Evolutionary conservation across 2,888 invertebrate genomes (phyloP).

Genomic region (Caenorhabditis virilis): DNA sequence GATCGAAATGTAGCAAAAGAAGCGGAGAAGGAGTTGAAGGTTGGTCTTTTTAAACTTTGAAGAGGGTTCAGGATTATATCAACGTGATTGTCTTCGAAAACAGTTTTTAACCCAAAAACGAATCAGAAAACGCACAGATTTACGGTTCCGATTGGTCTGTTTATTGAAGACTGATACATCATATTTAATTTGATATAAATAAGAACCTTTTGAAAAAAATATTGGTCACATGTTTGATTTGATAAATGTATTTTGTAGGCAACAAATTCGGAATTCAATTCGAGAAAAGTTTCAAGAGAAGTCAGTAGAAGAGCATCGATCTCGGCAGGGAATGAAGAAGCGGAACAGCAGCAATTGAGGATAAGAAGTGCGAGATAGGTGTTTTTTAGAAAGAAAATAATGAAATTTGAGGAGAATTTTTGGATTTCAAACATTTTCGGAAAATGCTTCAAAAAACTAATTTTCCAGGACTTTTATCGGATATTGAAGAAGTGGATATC

Average conservation of each 20-base stretch:
- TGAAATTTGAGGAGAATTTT: conserved; percentile 2
- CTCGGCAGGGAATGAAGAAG: conserved; percentile 24
- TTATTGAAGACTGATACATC: no score
- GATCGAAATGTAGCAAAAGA: conserved; percentile 20
- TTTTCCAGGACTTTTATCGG: conserved; percentile 43
- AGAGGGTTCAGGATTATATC: no score
- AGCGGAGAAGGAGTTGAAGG: conserved; percentile 27
- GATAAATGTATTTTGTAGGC: no score
- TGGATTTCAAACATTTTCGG: background rate
- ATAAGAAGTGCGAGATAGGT: conserved; percentile 30
- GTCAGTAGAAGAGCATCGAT: conserved; percentile 27
- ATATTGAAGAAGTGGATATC: conserved; percentile 51
- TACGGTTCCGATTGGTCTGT: no score
- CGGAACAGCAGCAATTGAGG: conserved; percentile 29
- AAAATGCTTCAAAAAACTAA: no score
- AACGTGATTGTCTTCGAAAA: no score
- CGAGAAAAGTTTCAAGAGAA: conserved; percentile 34
- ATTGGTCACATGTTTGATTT: no score
- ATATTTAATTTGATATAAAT: no score
- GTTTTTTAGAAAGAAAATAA: no score
- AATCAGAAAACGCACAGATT: no score
- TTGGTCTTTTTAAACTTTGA: conserved; percentile 2
- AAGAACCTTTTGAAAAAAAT: no score
- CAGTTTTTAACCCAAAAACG: no score
- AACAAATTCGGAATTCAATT: conserved; percentile 28